Conservation (phyloP, 2,888 invertebrate genomes). For the Pandemis cinnamomeana region DNA sequence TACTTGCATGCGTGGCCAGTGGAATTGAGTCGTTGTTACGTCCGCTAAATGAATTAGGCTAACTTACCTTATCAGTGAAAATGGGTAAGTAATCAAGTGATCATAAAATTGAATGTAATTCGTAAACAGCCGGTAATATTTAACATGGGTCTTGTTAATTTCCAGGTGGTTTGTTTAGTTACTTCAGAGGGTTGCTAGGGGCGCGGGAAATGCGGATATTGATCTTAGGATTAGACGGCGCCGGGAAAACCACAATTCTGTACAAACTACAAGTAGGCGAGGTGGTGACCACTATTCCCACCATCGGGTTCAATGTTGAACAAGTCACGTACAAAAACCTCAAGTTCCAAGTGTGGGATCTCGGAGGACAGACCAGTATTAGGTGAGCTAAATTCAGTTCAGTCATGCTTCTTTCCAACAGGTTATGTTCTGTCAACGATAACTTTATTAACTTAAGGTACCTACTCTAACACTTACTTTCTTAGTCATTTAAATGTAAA, state of each 20-base stretch:
- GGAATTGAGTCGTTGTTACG: conserved; percentile 63
- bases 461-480: not conserved
- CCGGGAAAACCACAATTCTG: conserved; percentile 99
- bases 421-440: conserved; percentile 47
- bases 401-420: conserved; percentile 23
- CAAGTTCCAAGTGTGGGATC: conserved; percentile 99
- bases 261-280: conserved; percentile 99
- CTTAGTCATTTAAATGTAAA: not conserved
- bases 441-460: not conserved
- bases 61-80: conserved; percentile 59
- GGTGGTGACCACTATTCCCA: conserved; percentile 99
- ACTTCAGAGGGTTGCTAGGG: conserved; percentile 97
- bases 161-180: conserved; percentile 97
- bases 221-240: conserved; percentile 98
- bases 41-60: conserved; percentile 73
- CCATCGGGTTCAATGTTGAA: conserved; percentile 99
- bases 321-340: conserved; percentile 99
- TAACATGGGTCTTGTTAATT: conserved; percentile 49
- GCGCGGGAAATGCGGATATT: conserved; percentile 99
- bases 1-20: conserved; percentile 54
- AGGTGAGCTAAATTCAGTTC: conserved; percentile 84
- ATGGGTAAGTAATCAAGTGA: conserved; percentile 70
- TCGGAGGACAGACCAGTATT: conserved; percentile 99
- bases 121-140: conserved; percentile 41
- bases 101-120: conserved; percentile 51